Base-by-base conservation (phyloP, 1,140 invertebrate species). In the Caenorhabditis inopinata region DNA sequence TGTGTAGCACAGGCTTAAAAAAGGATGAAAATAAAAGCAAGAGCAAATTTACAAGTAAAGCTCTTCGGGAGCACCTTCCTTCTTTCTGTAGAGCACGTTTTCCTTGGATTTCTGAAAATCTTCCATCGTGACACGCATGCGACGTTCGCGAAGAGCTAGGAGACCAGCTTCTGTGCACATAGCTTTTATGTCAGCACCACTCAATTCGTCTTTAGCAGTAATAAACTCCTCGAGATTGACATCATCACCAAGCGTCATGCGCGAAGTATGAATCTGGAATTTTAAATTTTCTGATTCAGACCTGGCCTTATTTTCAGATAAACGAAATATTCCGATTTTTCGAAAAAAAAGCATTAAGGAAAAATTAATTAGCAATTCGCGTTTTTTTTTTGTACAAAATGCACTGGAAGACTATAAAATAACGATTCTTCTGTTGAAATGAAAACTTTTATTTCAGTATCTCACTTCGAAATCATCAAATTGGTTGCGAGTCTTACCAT, bases 31-130 rank as follows among this genome's bases (percentile, higher is more conserved):
- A 42, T 25, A 49, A 32, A 49, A 75, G 32, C 46, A 49, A 16
- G 14, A 21, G 21, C 18, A 27, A 32, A 38, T 47, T 88, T 95
- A 99, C 88, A 99, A 92, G 92, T 99, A 99, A 29, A 99, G 92
- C 86, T 96, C 96, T 91, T 99, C 97, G 7, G 97, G 97, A 58
- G 96, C 97, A 81, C 96, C 96, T 92, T 99, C 97, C 89, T 99
- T 98, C 91, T 99, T 99, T 25, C 96, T 92, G 90, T 99, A 99
- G 16, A 99, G 91, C 62, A 99, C 97, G 91, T 96, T 99, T 89
- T 99, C 97, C 90, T 99, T 99, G 0, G 97, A 97, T 89, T 99
- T 99, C 88, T 95, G 95, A 89, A 99, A 99, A 90, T 99, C 97
- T 90, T 99, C 97, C 91, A 96, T 98, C 32, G 95, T 99, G 14